Conservation (phyloP, 2,113 vertebrate species). For the Jacana jacana region DNA sequence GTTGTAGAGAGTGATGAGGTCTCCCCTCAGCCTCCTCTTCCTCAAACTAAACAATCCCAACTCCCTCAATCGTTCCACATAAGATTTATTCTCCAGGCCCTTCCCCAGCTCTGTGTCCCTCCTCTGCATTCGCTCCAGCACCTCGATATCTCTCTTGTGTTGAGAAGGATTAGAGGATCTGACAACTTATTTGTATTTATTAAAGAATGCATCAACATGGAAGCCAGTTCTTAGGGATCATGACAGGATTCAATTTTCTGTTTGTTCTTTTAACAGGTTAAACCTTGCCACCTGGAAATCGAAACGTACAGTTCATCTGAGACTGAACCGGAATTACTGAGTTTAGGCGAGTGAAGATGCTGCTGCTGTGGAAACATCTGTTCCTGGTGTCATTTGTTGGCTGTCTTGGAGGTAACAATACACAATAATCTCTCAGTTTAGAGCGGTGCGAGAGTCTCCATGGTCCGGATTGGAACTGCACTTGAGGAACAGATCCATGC, state of each 20-base stretch:
- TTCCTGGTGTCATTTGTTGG: conserved; percentile 86
- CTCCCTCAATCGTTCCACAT: too few species aligned
- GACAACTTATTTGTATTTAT: not conserved
- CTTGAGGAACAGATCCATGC: not conserved
- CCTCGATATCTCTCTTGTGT: too few species aligned
- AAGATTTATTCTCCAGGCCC: too few species aligned
- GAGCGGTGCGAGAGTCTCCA: not conserved
- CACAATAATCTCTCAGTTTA: not conserved
- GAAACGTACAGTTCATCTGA: conserved; percentile 73
- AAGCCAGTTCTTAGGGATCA: not conserved
- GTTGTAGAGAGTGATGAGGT: too few species aligned
- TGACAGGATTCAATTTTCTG: not conserved
- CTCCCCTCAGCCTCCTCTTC: too few species aligned
- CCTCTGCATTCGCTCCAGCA: too few species aligned
- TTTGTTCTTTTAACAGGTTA: conserved; percentile 81
- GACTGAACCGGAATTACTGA: conserved; percentile 78
- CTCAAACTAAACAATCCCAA: too few species aligned
- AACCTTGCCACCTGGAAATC: conserved; percentile 77
- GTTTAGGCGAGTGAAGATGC: conserved; percentile 86
- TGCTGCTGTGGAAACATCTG: conserved; percentile 92
- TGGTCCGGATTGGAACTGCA: not conserved
- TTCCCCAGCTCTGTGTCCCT: too few species aligned
- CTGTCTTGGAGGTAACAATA: conserved; percentile 91
- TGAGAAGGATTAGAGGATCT: too few species aligned
- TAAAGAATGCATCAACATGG: not conserved